Percentiles rank a stretch among this genome's conserved stretches.
These are phyloP conservation scores for Psophia crepitans DNA, from an alignment of 2,113 vertebrate species.

Conservation along the genomic window DNA sequence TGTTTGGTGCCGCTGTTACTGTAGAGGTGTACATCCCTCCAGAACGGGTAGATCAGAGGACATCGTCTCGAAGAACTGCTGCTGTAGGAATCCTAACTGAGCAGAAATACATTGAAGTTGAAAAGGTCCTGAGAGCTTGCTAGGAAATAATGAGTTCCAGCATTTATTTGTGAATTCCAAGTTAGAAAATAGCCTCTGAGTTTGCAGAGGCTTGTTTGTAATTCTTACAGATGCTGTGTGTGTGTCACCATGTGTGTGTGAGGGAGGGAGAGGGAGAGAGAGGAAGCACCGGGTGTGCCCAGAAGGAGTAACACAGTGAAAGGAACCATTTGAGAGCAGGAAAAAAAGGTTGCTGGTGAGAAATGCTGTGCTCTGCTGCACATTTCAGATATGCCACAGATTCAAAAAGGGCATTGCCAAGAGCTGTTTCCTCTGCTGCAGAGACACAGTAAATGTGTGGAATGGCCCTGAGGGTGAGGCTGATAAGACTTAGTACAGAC, in stretches of 20 bases:
- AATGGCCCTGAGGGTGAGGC: background rate
- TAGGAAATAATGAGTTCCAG: background rate
- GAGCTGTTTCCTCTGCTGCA: background rate
- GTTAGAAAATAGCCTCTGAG: background rate
- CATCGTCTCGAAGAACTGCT: background rate
- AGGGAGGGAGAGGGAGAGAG: background rate
- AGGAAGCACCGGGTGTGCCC: background rate
- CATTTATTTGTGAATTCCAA: background rate
- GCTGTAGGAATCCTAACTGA: background rate
- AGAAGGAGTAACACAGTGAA: background rate
- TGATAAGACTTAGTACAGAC: background rate
- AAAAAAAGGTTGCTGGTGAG: background rate
- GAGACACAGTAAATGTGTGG: background rate
- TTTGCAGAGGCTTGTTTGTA: background rate
- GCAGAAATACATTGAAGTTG: background rate
- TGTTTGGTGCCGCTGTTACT: background rate
- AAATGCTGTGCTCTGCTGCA: background rate
- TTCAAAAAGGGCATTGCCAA: constrained; percentile 17
- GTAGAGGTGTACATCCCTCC: background rate
- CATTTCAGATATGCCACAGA: background rate
- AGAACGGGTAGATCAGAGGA: background rate
- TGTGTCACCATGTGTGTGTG: background rate
- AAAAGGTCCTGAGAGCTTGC: background rate
- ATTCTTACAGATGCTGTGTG: background rate
- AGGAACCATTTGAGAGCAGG: background rate